phyloP scores from a whole-genome alignment of 2,797 vertebrate genomes.

The Pteronotus mesoamericanus region DNA sequence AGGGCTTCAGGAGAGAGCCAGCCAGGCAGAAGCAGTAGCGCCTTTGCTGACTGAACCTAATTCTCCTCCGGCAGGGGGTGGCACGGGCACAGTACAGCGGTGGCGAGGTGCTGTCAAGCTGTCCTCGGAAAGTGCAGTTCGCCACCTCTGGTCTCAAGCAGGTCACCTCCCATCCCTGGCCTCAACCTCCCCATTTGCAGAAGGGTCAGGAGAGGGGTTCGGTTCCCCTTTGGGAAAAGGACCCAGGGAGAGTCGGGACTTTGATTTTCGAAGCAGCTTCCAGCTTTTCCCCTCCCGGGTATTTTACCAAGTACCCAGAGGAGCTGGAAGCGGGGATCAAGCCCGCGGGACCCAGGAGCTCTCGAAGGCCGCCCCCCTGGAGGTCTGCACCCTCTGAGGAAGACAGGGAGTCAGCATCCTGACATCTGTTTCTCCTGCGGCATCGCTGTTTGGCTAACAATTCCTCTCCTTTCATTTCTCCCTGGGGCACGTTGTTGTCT shows the following conservation, averaged over 20 bases:
- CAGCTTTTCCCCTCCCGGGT: not conserved
- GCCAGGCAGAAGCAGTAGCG: not conserved
- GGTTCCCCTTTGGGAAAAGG: not conserved
- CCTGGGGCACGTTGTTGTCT: constrained; percentile 31
- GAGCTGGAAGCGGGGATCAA: no score
- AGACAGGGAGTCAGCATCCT: not conserved
- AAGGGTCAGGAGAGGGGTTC: not conserved
- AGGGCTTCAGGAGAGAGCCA: not conserved
- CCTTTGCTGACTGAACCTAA: not conserved
- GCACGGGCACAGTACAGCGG: not conserved
- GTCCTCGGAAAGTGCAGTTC: not conserved
- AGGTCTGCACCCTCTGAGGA: not conserved
- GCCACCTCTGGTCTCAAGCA: not conserved
- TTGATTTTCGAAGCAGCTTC: not conserved
- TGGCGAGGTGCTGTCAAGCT: not conserved
- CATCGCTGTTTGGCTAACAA: constrained; percentile 37
- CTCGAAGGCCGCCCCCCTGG: not conserved
- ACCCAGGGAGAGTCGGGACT: not conserved
- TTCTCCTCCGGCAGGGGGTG: not conserved
- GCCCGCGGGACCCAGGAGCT: not conserved
- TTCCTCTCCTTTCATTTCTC: constrained; percentile 42
- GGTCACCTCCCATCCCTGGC: not conserved
- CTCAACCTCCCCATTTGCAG: not conserved
- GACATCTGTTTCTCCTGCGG: constrained; percentile 47
- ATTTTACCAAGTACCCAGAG: not conserved